Percentiles rank a stretch among this genome's conserved stretches.
Evolutionary conservation across 2,888 invertebrate species (phyloP).

Genomic region (Elmis aenea): DNA sequence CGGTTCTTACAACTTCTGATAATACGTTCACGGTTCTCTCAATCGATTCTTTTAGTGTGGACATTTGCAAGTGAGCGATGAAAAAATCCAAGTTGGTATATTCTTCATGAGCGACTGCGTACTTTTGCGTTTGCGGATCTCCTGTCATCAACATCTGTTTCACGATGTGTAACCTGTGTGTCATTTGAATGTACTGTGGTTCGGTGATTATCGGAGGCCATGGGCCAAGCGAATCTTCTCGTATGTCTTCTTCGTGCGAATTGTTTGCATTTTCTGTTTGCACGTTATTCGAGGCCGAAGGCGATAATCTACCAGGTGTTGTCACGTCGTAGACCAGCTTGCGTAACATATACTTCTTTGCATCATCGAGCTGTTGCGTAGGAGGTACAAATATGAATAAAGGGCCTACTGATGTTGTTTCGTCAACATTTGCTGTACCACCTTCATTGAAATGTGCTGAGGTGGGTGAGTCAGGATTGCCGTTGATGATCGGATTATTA

Average conservation of each 20-base stretch:
- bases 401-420: slow-evolving; percentile 1
- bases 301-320: too few relatives aligned
- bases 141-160: too few relatives aligned
- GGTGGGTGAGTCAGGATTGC: neutral
- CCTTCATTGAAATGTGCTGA: neutral
- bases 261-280: neutral
- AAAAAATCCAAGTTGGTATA: neutral
- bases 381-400: neutral
- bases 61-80: neutral
- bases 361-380: neutral
- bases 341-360: neutral
- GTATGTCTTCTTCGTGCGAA: too few relatives aligned
- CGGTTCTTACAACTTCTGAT: neutral
- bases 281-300: neutral
- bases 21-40: neutral
- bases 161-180: too few relatives aligned
- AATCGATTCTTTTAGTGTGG: too few relatives aligned
- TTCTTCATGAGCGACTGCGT: neutral
- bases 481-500: neutral
- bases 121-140: neutral
- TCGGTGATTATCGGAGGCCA: too few relatives aligned
- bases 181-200: too few relatives aligned
- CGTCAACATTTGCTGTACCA: slow-evolving; percentile 7
- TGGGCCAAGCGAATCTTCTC: too few relatives aligned
- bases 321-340: neutral